phyloP scores from a whole-genome alignment of 2,113 vertebrate species.

The Garra rufa region DNA sequence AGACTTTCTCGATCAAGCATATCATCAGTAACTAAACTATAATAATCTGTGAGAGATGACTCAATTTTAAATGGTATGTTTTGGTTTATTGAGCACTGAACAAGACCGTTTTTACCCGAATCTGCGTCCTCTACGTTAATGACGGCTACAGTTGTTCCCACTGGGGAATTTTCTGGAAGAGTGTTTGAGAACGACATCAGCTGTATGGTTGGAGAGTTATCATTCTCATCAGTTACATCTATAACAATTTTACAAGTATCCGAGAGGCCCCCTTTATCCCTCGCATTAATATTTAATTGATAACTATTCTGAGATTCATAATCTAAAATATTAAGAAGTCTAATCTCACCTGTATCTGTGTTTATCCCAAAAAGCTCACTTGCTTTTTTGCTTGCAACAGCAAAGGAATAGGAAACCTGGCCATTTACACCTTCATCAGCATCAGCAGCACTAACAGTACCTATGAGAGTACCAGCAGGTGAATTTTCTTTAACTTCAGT shows the following conservation, averaged over 20 bases:
- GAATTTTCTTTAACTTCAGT: constrained; percentile 65
- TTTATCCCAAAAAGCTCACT: constrained; percentile 71
- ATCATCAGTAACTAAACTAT: constrained; percentile 65
- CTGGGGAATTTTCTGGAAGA: constrained; percentile 67
- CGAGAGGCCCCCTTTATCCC: constrained; percentile 64
- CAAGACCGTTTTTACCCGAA: constrained; percentile 69
- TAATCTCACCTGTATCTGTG: constrained; percentile 70
- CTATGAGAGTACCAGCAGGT: constrained; percentile 60
- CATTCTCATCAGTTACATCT: constrained; percentile 73
- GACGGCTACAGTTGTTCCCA: constrained; percentile 71
- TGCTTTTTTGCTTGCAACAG: constrained; percentile 48
- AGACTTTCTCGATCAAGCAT: constrained; percentile 69
- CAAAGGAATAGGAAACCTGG: constrained; percentile 63
- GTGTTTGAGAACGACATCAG: constrained; percentile 72
- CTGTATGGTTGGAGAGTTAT: constrained; percentile 71
- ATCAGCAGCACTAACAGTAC: constrained; percentile 66
- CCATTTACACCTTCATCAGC: constrained; percentile 69
- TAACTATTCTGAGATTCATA: constrained; percentile 63
- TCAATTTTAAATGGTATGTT: constrained; percentile 73
- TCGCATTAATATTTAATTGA: constrained; percentile 67
- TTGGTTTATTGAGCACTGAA: constrained; percentile 66
- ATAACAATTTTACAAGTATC: constrained; percentile 70
- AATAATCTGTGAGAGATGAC: constrained; percentile 70
- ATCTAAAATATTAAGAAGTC: constrained; percentile 60
- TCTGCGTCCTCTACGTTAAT: constrained; percentile 72